Conservation (phyloP, 2,888 invertebrate species). For the Strigamia crassipes region DNA sequence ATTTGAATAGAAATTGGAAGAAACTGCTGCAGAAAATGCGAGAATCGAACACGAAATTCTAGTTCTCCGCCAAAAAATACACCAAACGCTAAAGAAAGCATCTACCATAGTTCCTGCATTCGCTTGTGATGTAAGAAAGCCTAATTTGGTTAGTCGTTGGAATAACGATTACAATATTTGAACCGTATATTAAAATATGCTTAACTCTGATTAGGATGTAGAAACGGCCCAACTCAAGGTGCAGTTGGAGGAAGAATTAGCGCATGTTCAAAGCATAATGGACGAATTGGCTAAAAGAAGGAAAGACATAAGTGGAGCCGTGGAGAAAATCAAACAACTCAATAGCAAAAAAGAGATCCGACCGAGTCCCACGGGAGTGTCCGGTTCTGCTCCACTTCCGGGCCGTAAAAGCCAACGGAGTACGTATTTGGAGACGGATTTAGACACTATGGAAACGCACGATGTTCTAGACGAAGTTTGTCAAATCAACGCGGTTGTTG, state of each 20-base stretch:
- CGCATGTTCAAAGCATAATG: conserved; percentile 80
- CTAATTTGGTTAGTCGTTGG: conserved; percentile 15
- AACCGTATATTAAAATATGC: neutral
- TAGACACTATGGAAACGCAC: conserved; percentile 77
- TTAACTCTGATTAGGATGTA: conserved; percentile 19
- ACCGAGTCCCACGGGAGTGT: conserved; percentile 59
- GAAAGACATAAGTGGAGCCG: conserved; percentile 82
- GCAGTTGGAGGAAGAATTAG: conserved; percentile 69
- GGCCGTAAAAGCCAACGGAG: conserved; percentile 66
- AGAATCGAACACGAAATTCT: conserved; percentile 84
- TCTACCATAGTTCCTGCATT: conserved; percentile 38
- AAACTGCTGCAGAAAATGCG: conserved; percentile 88
- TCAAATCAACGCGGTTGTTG: neutral
- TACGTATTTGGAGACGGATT: conserved; percentile 86
- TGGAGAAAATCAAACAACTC: conserved; percentile 80
- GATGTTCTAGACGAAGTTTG: conserved; percentile 60
- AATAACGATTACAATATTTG: neutral
- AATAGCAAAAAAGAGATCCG: conserved; percentile 72
- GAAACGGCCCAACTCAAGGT: conserved; percentile 52
- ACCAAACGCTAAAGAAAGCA: conserved; percentile 53
- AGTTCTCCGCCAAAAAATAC: conserved; percentile 80
- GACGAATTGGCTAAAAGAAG: conserved; percentile 84
- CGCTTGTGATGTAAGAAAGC: conserved; percentile 10
- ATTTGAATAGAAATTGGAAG: conserved; percentile 75
- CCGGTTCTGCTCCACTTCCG: conserved; percentile 54